These are phyloP conservation scores for Balearica regulorum DNA, from an alignment of 2,797 vertebrate genomes.

Conservation along the genomic window DNA sequence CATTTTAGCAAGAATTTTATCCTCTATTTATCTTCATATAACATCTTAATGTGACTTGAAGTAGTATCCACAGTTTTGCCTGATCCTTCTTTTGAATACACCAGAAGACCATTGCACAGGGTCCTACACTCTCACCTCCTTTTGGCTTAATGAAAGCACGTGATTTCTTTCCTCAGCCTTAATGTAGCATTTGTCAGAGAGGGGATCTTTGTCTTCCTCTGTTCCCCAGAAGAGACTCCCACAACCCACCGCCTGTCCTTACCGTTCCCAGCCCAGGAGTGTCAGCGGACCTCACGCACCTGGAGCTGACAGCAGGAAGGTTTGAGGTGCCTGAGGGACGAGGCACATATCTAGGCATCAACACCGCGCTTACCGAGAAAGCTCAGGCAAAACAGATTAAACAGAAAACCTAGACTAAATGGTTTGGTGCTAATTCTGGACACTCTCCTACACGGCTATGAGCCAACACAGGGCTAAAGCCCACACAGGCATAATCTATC, in stretches of 20 bases:
- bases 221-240: neutral
- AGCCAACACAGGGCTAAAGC: neutral
- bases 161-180: neutral
- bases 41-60: neutral
- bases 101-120: neutral
- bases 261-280: neutral
- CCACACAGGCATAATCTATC: neutral
- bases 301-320: neutral
- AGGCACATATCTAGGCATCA: neutral
- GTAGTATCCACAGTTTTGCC: neutral
- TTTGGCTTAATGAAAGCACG: neutral
- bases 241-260: neutral
- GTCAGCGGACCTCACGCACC: fast-evolving
- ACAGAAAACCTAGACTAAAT: neutral
- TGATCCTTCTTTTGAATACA: neutral
- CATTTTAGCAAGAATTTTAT: neutral
- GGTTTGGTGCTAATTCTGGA: neutral
- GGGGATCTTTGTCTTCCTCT: fast-evolving
- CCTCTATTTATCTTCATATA: neutral
- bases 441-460: neutral
- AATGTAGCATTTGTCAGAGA: neutral
- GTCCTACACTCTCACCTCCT: neutral
- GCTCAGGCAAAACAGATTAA: neutral
- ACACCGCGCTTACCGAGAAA: neutral
- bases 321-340: neutral